These are phyloP conservation scores for Melanargia galathea DNA, from an alignment of 2,888 invertebrate genomes.

Conservation along the genomic window DNA sequence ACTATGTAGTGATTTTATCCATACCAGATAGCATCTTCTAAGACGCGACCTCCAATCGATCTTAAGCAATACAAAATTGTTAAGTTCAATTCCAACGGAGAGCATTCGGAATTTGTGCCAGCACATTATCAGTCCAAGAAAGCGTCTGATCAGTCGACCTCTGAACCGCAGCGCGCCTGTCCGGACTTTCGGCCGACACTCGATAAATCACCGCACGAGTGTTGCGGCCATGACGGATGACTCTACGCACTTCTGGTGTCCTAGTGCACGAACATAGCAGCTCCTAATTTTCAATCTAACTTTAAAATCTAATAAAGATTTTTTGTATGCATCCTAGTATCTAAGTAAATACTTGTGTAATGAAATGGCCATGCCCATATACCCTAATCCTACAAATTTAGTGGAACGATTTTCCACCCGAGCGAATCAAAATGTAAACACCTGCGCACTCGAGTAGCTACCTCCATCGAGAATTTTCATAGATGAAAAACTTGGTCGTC, in stretches of 20 bases:
- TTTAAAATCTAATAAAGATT: neutral
- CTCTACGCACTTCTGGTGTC: constrained; percentile 29
- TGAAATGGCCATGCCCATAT: no score
- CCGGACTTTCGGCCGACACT: constrained; percentile 50
- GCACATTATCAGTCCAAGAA: constrained; percentile 35
- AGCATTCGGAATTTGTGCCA: constrained; percentile 19
- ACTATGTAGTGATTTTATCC: no score
- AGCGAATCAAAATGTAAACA: no score
- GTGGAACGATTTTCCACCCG: no score
- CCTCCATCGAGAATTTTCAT: no score
- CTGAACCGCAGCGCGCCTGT: constrained; percentile 48
- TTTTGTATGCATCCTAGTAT: neutral
- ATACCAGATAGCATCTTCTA: neutral
- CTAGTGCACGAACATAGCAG: neutral
- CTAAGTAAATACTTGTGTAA: neutral
- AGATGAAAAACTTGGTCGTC: no score
- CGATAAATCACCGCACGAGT: constrained; percentile 58
- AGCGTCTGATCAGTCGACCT: constrained; percentile 42
- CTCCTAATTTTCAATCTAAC: neutral
- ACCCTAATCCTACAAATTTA: no score
- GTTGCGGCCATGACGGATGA: constrained; percentile 38
- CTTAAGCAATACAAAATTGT: neutral
- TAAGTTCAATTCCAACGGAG: neutral
- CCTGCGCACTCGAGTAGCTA: no score
- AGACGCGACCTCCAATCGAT: neutral